Evolutionary conservation across 1,140 invertebrate species (phyloP), one percentile per base, ranked within the genome.

Genomic region (Scylla paramamosain): DNA sequence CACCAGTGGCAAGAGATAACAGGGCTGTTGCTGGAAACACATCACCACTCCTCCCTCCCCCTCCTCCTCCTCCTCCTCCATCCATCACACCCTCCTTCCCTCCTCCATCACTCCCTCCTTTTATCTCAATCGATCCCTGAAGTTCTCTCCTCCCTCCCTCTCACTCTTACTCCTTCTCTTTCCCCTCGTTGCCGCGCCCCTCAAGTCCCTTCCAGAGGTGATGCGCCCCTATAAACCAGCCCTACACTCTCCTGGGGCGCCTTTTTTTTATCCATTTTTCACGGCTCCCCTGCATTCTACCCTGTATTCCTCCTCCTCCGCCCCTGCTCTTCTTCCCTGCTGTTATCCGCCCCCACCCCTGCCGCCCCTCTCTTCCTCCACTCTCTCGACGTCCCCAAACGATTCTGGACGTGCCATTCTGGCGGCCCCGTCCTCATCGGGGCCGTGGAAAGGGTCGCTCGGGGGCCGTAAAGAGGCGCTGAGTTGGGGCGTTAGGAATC

Each of bases 401-500:
- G 92, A 46, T 93, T 93, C 39, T 93, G 92, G 92, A 84, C 92
- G 92, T 83, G 92, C 77, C 39, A 93, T 93, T 93, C 67, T 52
- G 45, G 92, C 82, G 92, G 32, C 39, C 48, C 59, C n/a, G 32
- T 6, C 16, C 32, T n/a, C 32, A n/a, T 83, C 31, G 91, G 91
- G 91, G 89, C 46, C 89, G 46, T n/a, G 48, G 90, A 2, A 67
- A 91, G 90, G 90, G 90, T 32, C 90, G 90, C 59, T 31, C 12
- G 3, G 89, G 91, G 92, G 7, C 92, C 92, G 92, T 93, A 93
- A 93, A 93, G 92, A 93, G 32, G 4, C 67, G 92, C 92, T 84
- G 32, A 84, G 92, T 93, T 93, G 92, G 82, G 92, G 92, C 92
- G 92, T 83, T 84, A 84, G 77, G 92, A 84, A 93, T 93, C 92